These are phyloP conservation scores for Eumacrocentrus americanus DNA, from an alignment of 2,888 invertebrate genomes.

Conservation along the genomic window DNA sequence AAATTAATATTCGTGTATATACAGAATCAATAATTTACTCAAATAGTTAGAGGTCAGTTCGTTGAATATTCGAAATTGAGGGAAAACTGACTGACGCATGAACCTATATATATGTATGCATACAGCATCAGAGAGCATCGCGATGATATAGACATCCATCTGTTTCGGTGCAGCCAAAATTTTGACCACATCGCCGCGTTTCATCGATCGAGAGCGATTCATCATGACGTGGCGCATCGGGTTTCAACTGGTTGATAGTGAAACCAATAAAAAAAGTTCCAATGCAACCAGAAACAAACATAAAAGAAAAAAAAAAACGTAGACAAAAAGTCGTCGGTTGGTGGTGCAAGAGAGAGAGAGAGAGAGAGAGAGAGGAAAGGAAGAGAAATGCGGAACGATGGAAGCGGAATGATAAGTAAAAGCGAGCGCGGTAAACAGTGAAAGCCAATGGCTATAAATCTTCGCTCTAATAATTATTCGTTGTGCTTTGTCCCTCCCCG, in stretches of 20 bases:
- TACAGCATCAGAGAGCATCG: not conserved
- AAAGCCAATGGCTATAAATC: constrained; percentile 32
- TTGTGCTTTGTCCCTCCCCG: constrained; percentile 24
- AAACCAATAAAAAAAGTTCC: not conserved
- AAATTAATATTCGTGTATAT: too few relatives aligned
- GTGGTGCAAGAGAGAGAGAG: constrained; percentile 3
- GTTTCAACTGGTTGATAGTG: not conserved
- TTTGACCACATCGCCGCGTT: not conserved
- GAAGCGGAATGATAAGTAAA: constrained; percentile 18
- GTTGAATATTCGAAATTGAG: too few relatives aligned
- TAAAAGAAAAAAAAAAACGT: constrained; percentile 5
- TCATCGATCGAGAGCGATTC: constrained; percentile 6
- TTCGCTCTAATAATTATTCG: constrained; percentile 35
- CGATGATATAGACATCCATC: not conserved
- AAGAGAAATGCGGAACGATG: constrained; percentile 11
- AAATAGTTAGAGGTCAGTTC: constrained; percentile 10
- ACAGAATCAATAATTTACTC: constrained; percentile 14
- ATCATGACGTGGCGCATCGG: constrained; percentile 1
- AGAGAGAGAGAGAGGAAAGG: not conserved
- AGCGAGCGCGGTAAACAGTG: constrained; percentile 21
- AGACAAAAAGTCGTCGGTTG: not conserved
- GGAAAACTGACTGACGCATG: too few relatives aligned
- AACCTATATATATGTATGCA: not conserved
- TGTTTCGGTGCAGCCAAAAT: not conserved
- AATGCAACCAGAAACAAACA: constrained; percentile 1